Percentiles rank a stretch among this genome's conserved stretches.
Conservation (phyloP, 2,113 vertebrate genomes). For the Rhadina sibilatrix region DNA sequence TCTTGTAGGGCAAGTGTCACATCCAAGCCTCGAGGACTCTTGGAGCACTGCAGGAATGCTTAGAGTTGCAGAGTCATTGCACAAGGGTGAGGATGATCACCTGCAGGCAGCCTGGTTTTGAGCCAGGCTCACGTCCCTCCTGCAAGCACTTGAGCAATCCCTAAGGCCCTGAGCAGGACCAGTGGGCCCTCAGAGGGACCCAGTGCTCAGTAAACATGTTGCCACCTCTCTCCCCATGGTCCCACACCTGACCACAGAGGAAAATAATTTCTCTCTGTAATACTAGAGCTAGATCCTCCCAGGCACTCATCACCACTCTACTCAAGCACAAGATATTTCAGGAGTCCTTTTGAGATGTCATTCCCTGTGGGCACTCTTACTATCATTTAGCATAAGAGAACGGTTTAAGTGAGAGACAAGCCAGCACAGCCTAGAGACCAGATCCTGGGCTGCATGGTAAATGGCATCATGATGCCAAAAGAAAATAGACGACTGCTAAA, state of each 20-base stretch:
- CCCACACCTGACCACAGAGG: not conserved
- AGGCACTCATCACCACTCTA: not conserved
- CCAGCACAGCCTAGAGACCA: not conserved
- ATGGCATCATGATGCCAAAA: not conserved
- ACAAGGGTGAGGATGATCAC: not conserved
- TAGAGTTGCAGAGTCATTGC: not conserved
- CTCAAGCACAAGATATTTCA: not conserved
- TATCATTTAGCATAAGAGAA: not conserved
- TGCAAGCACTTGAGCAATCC: not conserved
- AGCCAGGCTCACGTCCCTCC: not conserved
- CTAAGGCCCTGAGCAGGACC: not conserved
- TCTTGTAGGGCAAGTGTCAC: not conserved
- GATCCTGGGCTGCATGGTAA: not conserved
- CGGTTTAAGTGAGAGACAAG: not conserved
- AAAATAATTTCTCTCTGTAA: not conserved
- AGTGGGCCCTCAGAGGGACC: not conserved
- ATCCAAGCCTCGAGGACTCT: not conserved
- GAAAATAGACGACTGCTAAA: not conserved
- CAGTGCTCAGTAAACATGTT: not conserved
- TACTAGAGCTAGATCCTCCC: not conserved
- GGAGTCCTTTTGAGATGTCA: not conserved
- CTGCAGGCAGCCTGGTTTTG: not conserved
- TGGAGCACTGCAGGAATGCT: not conserved
- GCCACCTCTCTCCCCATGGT: not conserved
- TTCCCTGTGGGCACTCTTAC: not conserved